Evolutionary conservation across 64 coral and sea anemone genomes (phyloP).

Genomic region (Porites australiensis): DNA sequence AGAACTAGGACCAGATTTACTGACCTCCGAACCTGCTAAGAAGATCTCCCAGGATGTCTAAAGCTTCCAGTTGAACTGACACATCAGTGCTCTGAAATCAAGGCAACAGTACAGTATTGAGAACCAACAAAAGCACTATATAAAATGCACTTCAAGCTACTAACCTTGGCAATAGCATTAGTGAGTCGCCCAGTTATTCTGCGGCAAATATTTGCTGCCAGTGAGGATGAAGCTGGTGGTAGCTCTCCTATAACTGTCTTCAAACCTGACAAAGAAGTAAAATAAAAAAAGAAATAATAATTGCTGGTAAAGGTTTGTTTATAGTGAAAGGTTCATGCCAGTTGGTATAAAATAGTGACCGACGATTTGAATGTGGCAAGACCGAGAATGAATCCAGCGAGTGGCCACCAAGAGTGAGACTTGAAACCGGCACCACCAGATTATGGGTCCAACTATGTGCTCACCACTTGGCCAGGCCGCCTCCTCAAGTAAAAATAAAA

Average conservation of each 20-base stretch:
- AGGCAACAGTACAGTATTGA: not conserved
- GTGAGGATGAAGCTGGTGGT: slow-evolving; percentile 93
- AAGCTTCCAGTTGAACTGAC: slow-evolving; percentile 94
- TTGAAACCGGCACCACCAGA: too few species aligned
- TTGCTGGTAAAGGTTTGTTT: too few species aligned
- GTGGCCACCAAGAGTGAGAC: too few species aligned
- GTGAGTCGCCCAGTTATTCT: slow-evolving; percentile 98
- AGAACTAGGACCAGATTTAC: not conserved
- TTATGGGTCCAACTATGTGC: too few species aligned
- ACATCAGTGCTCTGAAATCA: slow-evolving; percentile 90
- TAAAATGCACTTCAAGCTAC: not conserved
- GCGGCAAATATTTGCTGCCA: slow-evolving; percentile 95
- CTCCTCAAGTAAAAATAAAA: too few species aligned
- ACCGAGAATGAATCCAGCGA: too few species aligned
- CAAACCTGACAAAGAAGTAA: slow-evolving; percentile 58
- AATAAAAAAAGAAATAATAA: not conserved
- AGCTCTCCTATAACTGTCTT: slow-evolving; percentile 98
- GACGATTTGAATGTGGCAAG: too few species aligned
- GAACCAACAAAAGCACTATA: not conserved
- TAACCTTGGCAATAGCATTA: slow-evolving; percentile 96
- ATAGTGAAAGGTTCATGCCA: too few species aligned
- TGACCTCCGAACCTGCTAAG: slow-evolving; percentile 95
- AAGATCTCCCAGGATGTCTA: slow-evolving; percentile 97
- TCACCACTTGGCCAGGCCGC: too few species aligned
- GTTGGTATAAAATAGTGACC: too few species aligned